phyloP scores from a whole-genome alignment of 37 sponge, comb jelly and placozoan genomes.

The Hormiphora californensis region DNA sequence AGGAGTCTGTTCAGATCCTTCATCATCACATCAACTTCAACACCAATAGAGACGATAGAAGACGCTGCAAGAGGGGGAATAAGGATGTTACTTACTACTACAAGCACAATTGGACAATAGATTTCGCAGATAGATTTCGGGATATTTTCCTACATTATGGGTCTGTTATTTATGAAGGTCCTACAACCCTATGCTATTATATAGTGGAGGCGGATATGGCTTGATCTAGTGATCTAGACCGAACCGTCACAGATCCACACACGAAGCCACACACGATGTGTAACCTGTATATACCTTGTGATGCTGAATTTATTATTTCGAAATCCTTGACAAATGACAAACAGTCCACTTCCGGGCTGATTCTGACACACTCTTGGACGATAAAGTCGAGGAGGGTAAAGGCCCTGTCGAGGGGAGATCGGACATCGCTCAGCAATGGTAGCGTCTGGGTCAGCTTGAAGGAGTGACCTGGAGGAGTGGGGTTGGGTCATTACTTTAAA shows the following conservation, averaged over 20 bases:
- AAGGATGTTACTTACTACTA: not conserved
- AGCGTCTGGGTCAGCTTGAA: slow-evolving; percentile 46
- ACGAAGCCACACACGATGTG: too few species aligned
- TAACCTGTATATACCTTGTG: too few species aligned
- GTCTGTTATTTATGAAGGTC: too few species aligned
- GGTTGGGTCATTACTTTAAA: not conserved
- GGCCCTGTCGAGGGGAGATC: not conserved
- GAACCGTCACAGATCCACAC: too few species aligned
- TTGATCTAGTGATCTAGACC: too few species aligned
- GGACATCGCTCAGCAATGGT: not conserved
- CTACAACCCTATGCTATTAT: too few species aligned
- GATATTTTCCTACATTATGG: too few species aligned
- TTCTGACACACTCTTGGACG: not conserved
- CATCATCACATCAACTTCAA: slow-evolving; percentile 34
- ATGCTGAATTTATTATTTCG: slow-evolving; percentile 9
- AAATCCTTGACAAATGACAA: slow-evolving; percentile 16
- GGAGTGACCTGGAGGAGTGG: not conserved
- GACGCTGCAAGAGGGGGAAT: not conserved
- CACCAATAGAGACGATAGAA: slow-evolving; percentile 11
- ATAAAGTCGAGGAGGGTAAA: slow-evolving; percentile 36
- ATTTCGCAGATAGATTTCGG: not conserved
- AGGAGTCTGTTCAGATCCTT: slow-evolving; percentile 37
- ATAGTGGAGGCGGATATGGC: too few species aligned
- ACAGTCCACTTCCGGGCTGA: slow-evolving; percentile 40
- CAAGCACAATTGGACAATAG: not conserved